Evolutionary conservation across 2,113 vertebrate species (phyloP).

Genomic region (Setophaga petechia): DNA sequence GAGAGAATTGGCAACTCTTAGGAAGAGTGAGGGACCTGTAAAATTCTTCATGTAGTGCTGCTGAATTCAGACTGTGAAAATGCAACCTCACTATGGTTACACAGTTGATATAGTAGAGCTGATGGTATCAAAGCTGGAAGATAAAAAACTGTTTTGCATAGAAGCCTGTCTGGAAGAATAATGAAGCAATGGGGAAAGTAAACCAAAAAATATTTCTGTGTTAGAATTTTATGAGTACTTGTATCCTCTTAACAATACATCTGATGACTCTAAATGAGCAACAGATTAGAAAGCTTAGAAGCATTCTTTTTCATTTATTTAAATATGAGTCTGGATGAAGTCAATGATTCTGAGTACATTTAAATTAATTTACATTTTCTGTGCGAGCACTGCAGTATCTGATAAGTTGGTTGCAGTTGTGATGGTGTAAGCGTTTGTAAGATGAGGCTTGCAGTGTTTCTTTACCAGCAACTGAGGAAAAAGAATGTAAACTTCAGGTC

Average conservation of each 20-base stretch:
- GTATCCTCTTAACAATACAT: neutral
- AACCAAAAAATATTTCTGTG: neutral
- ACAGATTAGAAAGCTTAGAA: neutral
- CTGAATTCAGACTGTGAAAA: neutral
- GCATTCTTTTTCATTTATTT: constrained; percentile 14
- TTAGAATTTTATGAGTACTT: neutral
- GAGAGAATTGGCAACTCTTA: neutral
- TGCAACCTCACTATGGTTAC: neutral
- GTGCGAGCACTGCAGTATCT: neutral
- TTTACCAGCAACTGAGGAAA: neutral
- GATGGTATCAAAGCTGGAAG: neutral
- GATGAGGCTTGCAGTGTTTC: neutral
- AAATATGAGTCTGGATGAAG: neutral
- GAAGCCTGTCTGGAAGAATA: neutral
- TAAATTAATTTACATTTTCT: constrained; percentile 23
- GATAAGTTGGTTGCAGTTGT: neutral
- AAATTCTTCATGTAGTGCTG: neutral
- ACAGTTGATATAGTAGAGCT: neutral
- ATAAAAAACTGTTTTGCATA: neutral
- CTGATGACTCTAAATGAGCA: neutral
- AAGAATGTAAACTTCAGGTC: neutral
- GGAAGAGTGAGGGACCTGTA: neutral
- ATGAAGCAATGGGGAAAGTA: neutral
- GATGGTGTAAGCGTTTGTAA: neutral
- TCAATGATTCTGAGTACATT: constrained; percentile 4